Evolutionary conservation across 2,113 vertebrate genomes (phyloP).

Genomic region (Nothobranchius kuhntae): DNA sequence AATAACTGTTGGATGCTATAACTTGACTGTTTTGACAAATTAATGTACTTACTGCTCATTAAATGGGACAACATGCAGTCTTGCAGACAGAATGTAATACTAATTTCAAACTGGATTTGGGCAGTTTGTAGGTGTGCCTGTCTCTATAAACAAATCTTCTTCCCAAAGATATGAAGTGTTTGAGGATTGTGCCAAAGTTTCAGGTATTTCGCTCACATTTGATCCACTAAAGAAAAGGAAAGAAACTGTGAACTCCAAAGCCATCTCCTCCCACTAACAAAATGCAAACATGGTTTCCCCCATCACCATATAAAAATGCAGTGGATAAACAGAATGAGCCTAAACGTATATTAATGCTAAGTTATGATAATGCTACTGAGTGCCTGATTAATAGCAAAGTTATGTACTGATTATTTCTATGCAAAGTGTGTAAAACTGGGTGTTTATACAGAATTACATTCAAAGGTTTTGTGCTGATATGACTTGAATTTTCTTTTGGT

Average conservation of each 20-base stretch:
- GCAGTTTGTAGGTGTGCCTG: too few relatives aligned
- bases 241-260: not conserved
- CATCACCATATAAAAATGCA: slow-evolving; percentile 17
- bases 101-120: too few relatives aligned
- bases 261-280: slow-evolving; percentile 8
- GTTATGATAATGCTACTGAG: slow-evolving; percentile 27
- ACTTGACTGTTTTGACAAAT: too few relatives aligned
- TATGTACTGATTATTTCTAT: slow-evolving; percentile 52
- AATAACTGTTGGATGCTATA: not conserved
- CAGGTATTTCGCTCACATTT: not conserved
- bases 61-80: too few relatives aligned
- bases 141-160: not conserved
- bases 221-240: not conserved
- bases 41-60: too few relatives aligned
- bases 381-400: slow-evolving; percentile 43
- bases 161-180: not conserved
- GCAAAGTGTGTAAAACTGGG: slow-evolving; percentile 53
- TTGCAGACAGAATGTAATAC: not conserved
- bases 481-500: slow-evolving; percentile 25
- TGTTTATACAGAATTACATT: slow-evolving; percentile 42
- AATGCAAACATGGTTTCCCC: slow-evolving; percentile 24
- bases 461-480: slow-evolving; percentile 23
- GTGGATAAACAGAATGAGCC: slow-evolving; percentile 13
- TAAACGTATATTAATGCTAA: slow-evolving; percentile 34
- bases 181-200: not conserved